These are phyloP conservation scores for Pachymerium ferrugineum DNA, from an alignment of 2,888 invertebrate species.

Conservation along the genomic window DNA sequence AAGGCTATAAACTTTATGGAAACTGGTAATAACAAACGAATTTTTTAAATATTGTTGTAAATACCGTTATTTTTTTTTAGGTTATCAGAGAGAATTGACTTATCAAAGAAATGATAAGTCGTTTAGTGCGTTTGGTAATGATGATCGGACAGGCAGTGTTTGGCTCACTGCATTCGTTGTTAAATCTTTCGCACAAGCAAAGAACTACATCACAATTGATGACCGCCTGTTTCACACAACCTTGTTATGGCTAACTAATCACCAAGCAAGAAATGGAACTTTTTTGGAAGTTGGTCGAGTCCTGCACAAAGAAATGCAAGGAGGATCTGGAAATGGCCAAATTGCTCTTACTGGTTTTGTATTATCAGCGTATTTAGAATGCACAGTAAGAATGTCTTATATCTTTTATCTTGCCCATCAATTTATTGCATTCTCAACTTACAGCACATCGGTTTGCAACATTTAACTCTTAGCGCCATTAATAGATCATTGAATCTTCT, in stretches of 20 bases:
- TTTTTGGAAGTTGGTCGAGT: constrained; percentile 48
- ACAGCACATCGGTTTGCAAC: too few relatives aligned
- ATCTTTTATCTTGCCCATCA: too few relatives aligned
- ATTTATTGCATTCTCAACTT: too few relatives aligned
- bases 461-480: too few relatives aligned
- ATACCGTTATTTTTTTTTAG: constrained; percentile 39
- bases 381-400: constrained; percentile 37
- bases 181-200: constrained; percentile 47
- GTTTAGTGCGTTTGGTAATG: constrained; percentile 49
- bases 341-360: constrained; percentile 47
- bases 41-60: too few relatives aligned
- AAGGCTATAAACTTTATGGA: constrained; percentile 46
- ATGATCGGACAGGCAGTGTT: constrained; percentile 46
- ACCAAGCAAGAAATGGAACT: constrained; percentile 44
- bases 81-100: constrained; percentile 48
- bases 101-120: constrained; percentile 47
- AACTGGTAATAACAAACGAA: too few relatives aligned
- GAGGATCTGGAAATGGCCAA: constrained; percentile 44
- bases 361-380: constrained; percentile 45
- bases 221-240: constrained; percentile 42
- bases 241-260: constrained; percentile 44
- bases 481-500: background rate
- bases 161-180: constrained; percentile 49
- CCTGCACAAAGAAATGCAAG: constrained; percentile 48
- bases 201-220: constrained; percentile 45